Evolutionary conservation across 2,888 invertebrate species (phyloP).

Genomic region (Plagiodera versicolora): DNA sequence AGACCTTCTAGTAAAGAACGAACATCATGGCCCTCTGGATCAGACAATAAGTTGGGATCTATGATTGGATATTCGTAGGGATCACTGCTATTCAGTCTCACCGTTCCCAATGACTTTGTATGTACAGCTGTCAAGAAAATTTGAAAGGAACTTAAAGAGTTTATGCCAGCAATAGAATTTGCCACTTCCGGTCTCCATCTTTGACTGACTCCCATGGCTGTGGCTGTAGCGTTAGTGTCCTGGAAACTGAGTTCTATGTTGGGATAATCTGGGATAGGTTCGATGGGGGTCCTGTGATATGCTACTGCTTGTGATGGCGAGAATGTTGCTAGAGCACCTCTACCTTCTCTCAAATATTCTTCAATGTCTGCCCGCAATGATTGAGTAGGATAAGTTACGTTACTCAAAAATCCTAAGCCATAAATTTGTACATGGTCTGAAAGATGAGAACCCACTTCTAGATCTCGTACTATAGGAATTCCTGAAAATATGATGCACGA

Average conservation of each 20-base stretch:
- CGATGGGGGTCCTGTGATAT: too few relatives aligned
- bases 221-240: too few relatives aligned
- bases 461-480: constrained; percentile 64
- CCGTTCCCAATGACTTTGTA: constrained; percentile 62
- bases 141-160: too few relatives aligned
- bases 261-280: too few relatives aligned
- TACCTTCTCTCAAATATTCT: constrained; percentile 43
- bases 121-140: too few relatives aligned
- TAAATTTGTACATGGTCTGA: constrained; percentile 76
- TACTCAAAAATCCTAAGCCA: constrained; percentile 69
- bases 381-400: constrained; percentile 55
- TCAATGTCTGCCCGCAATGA: constrained; percentile 57
- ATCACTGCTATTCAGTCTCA: constrained; percentile 45
- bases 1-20: constrained; percentile 58
- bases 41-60: constrained; percentile 66
- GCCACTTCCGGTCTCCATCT: too few relatives aligned
- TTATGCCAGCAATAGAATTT: too few relatives aligned
- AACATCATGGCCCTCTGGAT: constrained; percentile 53
- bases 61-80: constrained; percentile 58
- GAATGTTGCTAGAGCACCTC: constrained; percentile 20
- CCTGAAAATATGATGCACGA: too few relatives aligned
- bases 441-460: constrained; percentile 74
- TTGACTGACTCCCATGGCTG: too few relatives aligned
- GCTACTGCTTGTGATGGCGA: constrained; percentile 20
- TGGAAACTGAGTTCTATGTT: too few relatives aligned